These are phyloP conservation scores for Euspilapteryx auroguttella DNA, from an alignment of 2,888 invertebrate genomes.

Conservation along the genomic window DNA sequence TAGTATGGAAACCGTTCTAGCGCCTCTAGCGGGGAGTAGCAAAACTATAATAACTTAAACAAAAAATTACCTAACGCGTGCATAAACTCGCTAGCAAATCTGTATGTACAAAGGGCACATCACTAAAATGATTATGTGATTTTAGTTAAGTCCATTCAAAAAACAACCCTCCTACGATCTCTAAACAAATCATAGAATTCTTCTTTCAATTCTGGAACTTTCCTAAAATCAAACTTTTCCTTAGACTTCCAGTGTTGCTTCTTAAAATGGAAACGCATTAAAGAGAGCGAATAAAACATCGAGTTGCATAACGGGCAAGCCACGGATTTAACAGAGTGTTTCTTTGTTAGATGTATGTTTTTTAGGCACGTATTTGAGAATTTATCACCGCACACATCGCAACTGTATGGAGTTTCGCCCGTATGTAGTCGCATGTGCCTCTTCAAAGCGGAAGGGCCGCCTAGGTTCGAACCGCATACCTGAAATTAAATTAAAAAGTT, in stretches of 20 bases:
- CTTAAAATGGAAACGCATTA: slow-evolving; percentile 2
- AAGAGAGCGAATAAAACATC: not conserved
- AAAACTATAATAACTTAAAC: too few species aligned
- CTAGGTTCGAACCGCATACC: not conserved
- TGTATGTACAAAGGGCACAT: too few species aligned
- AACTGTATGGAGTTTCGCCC: slow-evolving; percentile 4
- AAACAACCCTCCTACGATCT: not conserved
- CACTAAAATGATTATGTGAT: too few species aligned
- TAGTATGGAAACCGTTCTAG: too few species aligned
- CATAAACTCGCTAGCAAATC: too few species aligned
- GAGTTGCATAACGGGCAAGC: slow-evolving; percentile 1
- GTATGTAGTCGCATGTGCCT: slow-evolving; percentile 5
- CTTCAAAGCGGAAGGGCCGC: slow-evolving; percentile 2
- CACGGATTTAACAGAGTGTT: slow-evolving; percentile 1
- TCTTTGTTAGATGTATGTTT: slow-evolving; percentile 1
- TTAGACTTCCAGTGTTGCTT: slow-evolving; percentile 1
- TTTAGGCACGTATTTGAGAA: slow-evolving; percentile 1
- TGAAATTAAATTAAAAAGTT: too few species aligned
- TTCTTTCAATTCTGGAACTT: slow-evolving; percentile 2
- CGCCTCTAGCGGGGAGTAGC: too few species aligned
- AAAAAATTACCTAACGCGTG: too few species aligned
- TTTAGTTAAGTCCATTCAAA: too few species aligned
- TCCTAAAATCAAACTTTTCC: slow-evolving; percentile 3
- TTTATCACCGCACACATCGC: slow-evolving; percentile 2
- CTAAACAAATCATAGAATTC: slow-evolving; percentile 4